These are phyloP conservation scores for Pogoniulus pusillus DNA, from an alignment of 2,797 vertebrate species.

Conservation along the genomic window DNA sequence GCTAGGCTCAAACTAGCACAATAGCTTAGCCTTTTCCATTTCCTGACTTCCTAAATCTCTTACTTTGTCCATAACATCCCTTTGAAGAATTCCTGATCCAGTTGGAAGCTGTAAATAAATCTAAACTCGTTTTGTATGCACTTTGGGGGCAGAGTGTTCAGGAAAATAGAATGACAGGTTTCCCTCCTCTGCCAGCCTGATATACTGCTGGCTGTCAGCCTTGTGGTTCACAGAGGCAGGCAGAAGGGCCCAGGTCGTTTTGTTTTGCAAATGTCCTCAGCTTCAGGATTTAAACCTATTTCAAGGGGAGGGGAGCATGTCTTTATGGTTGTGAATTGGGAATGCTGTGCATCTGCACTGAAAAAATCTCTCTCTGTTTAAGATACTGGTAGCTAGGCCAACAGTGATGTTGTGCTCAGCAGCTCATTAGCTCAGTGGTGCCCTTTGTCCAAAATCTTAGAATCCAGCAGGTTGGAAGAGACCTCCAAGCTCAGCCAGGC, in stretches of 20 bases:
- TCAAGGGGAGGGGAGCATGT: not conserved
- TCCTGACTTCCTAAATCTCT: too few relatives aligned
- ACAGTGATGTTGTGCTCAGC: not conserved
- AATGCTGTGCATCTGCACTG: not conserved
- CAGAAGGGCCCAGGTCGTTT: not conserved
- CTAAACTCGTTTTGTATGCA: too few relatives aligned
- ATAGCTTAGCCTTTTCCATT: too few relatives aligned
- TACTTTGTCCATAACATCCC: too few relatives aligned
- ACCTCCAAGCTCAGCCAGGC: too few relatives aligned
- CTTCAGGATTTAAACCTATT: not conserved
- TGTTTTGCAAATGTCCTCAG: not conserved
- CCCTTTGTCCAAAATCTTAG: not conserved
- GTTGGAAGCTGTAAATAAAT: too few relatives aligned
- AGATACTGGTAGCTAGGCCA: not conserved
- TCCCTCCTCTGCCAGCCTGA: not conserved
- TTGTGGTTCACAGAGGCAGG: fast-evolving
- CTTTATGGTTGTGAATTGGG: not conserved
- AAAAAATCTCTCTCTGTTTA: not conserved
- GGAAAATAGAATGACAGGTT: not conserved
- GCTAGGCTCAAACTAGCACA: too few relatives aligned
- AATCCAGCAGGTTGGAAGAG: too few relatives aligned
- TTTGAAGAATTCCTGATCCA: too few relatives aligned
- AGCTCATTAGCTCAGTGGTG: not conserved
- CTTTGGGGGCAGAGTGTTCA: too few relatives aligned
- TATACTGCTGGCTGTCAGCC: not conserved